Conservation (phyloP, 2,888 invertebrate genomes). For the Pammene fasciana region DNA sequence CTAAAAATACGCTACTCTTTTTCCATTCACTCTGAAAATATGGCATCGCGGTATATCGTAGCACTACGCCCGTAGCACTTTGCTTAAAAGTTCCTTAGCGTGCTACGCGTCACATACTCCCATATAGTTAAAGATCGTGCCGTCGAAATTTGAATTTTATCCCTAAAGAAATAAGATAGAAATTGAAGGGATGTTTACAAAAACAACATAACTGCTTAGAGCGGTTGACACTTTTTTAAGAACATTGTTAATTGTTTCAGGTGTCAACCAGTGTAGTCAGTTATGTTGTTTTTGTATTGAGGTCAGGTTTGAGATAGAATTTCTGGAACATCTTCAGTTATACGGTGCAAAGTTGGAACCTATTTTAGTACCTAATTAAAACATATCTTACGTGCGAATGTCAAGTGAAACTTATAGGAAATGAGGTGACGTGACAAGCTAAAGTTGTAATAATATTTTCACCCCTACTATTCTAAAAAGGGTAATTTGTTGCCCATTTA, state of each 20-base stretch:
- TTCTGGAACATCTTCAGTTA: conserved; percentile 1
- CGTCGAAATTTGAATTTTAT: neutral
- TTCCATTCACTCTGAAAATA: neutral
- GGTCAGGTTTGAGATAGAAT: neutral
- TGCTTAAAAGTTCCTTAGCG: conserved; percentile 20
- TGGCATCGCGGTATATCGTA: neutral
- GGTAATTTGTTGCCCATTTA: too few relatives aligned
- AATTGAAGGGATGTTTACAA: too few relatives aligned
- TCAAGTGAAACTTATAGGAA: conserved; percentile 1
- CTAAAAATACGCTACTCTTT: neutral
- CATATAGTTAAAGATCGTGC: conserved; percentile 6
- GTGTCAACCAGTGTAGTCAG: too few relatives aligned
- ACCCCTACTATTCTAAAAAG: too few relatives aligned
- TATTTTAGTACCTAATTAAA: conserved; percentile 24
- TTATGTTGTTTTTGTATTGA: too few relatives aligned
- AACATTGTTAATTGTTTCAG: too few relatives aligned
- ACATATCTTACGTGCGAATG: conserved; percentile 10
- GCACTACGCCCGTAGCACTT: conserved; percentile 14
- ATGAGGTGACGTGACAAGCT: neutral
- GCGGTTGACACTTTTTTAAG: too few relatives aligned
- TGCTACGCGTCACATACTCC: conserved; percentile 11
- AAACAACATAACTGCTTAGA: too few relatives aligned
- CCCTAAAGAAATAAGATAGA: neutral
- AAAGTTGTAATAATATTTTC: neutral
- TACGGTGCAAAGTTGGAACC: neutral